These are phyloP conservation scores for Danionella dracula DNA, from an alignment of 2,797 vertebrate species.

Conservation along the genomic window DNA sequence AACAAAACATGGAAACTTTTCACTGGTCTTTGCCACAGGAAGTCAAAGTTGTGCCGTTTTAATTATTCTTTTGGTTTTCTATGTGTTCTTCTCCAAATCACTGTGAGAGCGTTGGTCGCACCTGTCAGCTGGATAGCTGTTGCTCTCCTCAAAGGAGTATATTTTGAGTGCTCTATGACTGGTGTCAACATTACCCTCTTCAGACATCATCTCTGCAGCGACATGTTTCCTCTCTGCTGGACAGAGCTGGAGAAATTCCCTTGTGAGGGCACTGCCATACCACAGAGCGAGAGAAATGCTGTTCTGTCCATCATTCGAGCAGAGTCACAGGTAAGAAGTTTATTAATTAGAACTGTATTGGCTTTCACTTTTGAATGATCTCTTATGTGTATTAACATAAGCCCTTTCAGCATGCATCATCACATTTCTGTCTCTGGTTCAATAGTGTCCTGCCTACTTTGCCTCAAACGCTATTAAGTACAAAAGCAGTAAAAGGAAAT, in stretches of 20 bases:
- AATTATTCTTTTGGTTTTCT: background rate
- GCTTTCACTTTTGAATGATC: too few relatives aligned
- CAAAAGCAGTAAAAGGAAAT: too few relatives aligned
- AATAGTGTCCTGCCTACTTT: too few relatives aligned
- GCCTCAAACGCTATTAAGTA: too few relatives aligned
- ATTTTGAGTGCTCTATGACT: constrained; percentile 65
- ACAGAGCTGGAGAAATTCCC: constrained; percentile 50
- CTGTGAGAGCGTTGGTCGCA: constrained; percentile 50
- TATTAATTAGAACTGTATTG: too few relatives aligned
- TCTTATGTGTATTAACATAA: too few relatives aligned
- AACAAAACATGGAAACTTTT: constrained; percentile 59
- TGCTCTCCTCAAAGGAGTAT: constrained; percentile 68
- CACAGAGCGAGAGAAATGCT: accelerated
- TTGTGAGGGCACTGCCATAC: constrained; percentile 35
- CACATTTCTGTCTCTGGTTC: too few relatives aligned
- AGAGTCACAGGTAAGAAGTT: constrained; percentile 63
- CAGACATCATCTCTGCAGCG: constrained; percentile 38
- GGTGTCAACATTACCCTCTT: constrained; percentile 46
- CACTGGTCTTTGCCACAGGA: constrained; percentile 56
- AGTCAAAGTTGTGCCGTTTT: constrained; percentile 1
- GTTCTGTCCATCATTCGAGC: constrained; percentile 53
- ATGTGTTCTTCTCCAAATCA: constrained; percentile 38
- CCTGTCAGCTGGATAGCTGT: constrained; percentile 73
- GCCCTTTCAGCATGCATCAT: too few relatives aligned
- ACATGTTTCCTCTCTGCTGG: background rate